Evolutionary conservation across 2,888 invertebrate species (phyloP).

Genomic region (Orthosia cruda): DNA sequence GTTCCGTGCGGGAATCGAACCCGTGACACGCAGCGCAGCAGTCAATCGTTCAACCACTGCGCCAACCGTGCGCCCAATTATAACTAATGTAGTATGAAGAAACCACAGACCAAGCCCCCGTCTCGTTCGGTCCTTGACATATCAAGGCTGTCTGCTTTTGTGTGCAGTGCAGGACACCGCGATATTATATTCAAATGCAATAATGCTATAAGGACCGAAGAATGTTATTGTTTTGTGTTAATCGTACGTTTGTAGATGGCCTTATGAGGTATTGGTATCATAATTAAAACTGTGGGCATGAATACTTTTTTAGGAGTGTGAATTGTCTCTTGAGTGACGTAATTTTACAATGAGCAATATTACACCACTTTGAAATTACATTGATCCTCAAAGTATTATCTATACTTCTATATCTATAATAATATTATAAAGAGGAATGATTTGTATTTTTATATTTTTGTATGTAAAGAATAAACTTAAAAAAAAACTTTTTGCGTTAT

Average conservation of each 20-base stretch:
- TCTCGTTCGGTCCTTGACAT: conserved; percentile 74
- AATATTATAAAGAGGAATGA: too few species aligned
- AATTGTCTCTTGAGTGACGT: conserved; percentile 5
- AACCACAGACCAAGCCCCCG: conserved; percentile 34
- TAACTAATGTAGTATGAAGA: conserved; percentile 35
- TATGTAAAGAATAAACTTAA: too few species aligned
- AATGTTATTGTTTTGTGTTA: conserved; percentile 80
- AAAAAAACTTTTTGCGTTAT: too few species aligned
- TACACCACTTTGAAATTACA: neutral
- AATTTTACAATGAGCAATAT: neutral
- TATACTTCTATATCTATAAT: too few species aligned
- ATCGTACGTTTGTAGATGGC: conserved; percentile 39
- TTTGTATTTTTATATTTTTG: too few species aligned
- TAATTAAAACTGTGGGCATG: conserved; percentile 15
- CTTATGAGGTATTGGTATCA: conserved; percentile 23
- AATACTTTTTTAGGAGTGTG: conserved; percentile 13
- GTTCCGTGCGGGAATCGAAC: too few species aligned
- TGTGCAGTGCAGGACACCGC: conserved; percentile 62
- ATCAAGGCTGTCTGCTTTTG: conserved; percentile 72
- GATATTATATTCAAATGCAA: conserved; percentile 83
- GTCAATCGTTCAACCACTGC: too few species aligned
- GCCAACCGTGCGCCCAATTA: too few species aligned
- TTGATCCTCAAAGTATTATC: too few species aligned
- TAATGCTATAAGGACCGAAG: conserved; percentile 75
- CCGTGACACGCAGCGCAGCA: too few species aligned